phyloP scores from a whole-genome alignment of 2,888 invertebrate species.

The Thyatira batis region DNA sequence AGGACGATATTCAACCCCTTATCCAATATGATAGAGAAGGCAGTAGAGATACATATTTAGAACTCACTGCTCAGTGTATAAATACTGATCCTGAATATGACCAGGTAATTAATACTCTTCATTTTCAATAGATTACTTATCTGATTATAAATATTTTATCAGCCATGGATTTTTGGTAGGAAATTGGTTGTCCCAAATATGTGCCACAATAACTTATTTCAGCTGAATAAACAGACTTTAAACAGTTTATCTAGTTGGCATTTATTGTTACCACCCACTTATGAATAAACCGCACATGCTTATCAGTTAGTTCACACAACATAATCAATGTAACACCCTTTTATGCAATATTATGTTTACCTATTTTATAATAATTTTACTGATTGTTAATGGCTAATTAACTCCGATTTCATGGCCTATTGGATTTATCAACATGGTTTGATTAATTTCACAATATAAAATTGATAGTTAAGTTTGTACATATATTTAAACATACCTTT shows the following conservation, averaged over 20 bases:
- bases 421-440: neutral
- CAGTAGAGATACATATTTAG: constrained; percentile 34
- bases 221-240: neutral
- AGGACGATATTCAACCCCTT: constrained; percentile 67
- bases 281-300: neutral
- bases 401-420: neutral
- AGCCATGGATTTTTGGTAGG: too few relatives aligned
- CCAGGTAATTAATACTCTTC: constrained; percentile 53
- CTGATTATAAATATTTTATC: too few relatives aligned
- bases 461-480: neutral
- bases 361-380: neutral
- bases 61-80: constrained; percentile 49
- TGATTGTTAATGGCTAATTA: neutral
- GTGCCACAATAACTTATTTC: too few relatives aligned
- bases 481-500: neutral
- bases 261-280: neutral
- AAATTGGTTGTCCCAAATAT: too few relatives aligned
- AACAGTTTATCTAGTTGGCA: neutral
- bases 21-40: constrained; percentile 52
- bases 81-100: constrained; percentile 65
- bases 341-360: neutral
- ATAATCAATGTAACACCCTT: neutral
- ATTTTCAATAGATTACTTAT: too few relatives aligned
- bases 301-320: neutral
- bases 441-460: neutral